Evolutionary conservation across 2,888 invertebrate genomes (phyloP).

Genomic region (Hermaeophaga mercurialis): DNA sequence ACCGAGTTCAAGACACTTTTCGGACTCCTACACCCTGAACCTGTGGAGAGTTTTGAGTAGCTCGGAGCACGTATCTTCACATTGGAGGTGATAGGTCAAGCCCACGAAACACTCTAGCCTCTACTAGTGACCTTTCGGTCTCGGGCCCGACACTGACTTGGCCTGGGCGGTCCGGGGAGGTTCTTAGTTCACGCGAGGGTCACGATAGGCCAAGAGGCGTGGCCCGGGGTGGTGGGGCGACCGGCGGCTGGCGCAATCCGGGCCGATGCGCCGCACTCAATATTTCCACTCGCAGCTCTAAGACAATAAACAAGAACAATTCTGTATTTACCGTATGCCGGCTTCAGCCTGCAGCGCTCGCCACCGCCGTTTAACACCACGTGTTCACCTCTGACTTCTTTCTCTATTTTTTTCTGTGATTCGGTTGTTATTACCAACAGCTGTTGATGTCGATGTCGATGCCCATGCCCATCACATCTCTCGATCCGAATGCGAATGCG

Average conservation of each 20-base stretch:
- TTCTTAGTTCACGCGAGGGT: slow-evolving; percentile 59
- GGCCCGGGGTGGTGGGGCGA: slow-evolving; percentile 40
- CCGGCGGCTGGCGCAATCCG: slow-evolving; percentile 39
- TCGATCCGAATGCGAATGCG: not conserved
- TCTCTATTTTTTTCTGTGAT: slow-evolving; percentile 23
- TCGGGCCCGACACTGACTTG: slow-evolving; percentile 59
- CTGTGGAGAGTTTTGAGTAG: slow-evolving; percentile 42
- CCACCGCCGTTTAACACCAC: slow-evolving; percentile 28
- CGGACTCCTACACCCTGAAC: slow-evolving; percentile 45
- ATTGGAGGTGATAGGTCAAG: slow-evolving; percentile 60
- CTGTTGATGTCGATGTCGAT: not conserved
- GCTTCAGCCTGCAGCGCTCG: slow-evolving; percentile 12
- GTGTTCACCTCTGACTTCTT: slow-evolving; percentile 26
- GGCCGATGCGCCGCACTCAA: not conserved
- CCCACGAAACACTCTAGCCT: slow-evolving; percentile 60
- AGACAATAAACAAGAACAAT: slow-evolving; percentile 28
- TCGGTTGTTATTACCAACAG: slow-evolving; percentile 10
- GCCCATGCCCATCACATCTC: not conserved
- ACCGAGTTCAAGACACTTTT: slow-evolving; percentile 43
- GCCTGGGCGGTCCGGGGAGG: slow-evolving; percentile 60
- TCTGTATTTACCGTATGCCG: slow-evolving; percentile 19
- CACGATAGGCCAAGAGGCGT: slow-evolving; percentile 59
- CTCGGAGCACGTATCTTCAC: slow-evolving; percentile 48
- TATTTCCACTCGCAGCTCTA: slow-evolving; percentile 3
- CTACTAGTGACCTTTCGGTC: slow-evolving; percentile 61